phyloP scores from a whole-genome alignment of 1,140 invertebrate species.

The Pseudomyrmex dendroicus region DNA sequence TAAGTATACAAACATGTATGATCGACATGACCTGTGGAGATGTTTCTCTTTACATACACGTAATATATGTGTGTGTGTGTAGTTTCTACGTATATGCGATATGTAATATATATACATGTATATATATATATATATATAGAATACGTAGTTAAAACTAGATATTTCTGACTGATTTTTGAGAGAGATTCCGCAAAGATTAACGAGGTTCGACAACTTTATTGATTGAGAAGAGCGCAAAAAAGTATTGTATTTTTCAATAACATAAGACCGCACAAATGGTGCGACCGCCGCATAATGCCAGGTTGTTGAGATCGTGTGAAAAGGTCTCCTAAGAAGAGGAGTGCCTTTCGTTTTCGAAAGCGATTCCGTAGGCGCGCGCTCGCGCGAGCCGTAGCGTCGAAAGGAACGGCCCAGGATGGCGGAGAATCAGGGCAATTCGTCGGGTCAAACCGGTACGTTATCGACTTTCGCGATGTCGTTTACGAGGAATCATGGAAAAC shows the following conservation, averaged over 20 bases:
- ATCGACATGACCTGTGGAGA: no score
- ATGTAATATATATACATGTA: no score
- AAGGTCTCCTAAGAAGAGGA: constrained; percentile 78
- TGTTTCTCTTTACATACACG: no score
- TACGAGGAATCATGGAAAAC: constrained; percentile 32
- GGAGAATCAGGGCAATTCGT: constrained; percentile 83
- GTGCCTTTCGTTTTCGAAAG: constrained; percentile 76
- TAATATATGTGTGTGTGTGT: no score
- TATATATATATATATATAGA: no score
- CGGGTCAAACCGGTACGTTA: constrained; percentile 78
- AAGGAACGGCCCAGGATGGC: constrained; percentile 76
- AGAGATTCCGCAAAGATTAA: no score
- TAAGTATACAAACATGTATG: no score
- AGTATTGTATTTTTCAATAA: background rate
- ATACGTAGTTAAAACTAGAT: no score
- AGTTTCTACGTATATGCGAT: no score
- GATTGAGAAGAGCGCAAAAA: background rate
- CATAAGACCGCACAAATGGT: constrained; percentile 74
- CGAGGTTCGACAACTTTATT: background rate
- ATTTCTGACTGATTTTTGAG: no score
- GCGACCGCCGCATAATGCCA: constrained; percentile 69
- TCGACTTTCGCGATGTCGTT: background rate
- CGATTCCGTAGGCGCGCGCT: constrained; percentile 45
- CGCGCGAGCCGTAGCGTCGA: background rate
- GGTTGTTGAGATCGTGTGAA: constrained; percentile 74